Evolutionary conservation across 2,113 vertebrate species (phyloP).

Genomic region (Callospermophilus lateralis): DNA sequence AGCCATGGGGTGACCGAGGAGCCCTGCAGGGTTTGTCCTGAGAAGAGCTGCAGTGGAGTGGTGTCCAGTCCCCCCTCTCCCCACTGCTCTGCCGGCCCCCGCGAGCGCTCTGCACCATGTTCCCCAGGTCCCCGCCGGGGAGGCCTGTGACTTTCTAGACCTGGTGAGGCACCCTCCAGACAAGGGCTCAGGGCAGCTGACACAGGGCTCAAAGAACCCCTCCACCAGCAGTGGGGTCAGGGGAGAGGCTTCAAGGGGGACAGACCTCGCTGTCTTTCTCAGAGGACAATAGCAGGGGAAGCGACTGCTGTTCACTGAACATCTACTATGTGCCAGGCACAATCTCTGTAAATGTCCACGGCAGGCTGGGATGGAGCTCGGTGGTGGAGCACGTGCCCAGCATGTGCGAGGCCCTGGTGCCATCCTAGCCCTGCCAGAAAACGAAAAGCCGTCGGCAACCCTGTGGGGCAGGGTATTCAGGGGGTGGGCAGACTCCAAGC

Average conservation of each 20-base stretch:
- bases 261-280: neutral
- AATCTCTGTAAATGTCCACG: fast-evolving
- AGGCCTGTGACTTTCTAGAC: neutral
- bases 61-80: neutral
- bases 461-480: fast-evolving
- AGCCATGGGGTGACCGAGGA: fast-evolving
- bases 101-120: neutral
- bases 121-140: fast-evolving
- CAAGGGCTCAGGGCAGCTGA: neutral
- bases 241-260: fast-evolving
- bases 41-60: fast-evolving
- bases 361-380: neutral
- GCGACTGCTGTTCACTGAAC: neutral
- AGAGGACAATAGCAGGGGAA: neutral
- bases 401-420: no score
- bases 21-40: neutral
- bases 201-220: neutral
- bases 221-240: neutral
- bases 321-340: neutral
- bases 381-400: neutral
- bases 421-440: neutral
- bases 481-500: neutral
- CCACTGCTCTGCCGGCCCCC: fast-evolving
- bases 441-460: no score
- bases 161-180: neutral